A percentile compares a stretch with the other conserved stretches of the same genome.
Evolutionary conservation across 2,888 invertebrate genomes (phyloP).

Genomic region (Stenotaenia linearis): DNA sequence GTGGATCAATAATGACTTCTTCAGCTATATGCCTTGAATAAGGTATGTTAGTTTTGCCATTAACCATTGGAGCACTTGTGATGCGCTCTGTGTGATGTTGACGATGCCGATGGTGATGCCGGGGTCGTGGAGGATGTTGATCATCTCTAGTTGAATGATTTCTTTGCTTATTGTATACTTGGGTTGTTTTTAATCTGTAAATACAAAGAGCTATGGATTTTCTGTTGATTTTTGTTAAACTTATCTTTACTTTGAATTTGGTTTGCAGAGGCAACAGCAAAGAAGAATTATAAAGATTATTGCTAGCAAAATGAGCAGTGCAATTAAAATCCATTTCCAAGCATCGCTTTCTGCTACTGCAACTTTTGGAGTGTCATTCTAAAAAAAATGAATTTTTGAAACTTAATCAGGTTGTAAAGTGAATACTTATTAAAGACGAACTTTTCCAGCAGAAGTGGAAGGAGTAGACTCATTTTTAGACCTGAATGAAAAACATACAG

Average conservation of each 20-base stretch:
- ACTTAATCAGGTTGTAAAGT: too few relatives aligned
- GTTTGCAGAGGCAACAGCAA: slow-evolving; percentile 35
- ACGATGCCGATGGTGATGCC: slow-evolving; percentile 7
- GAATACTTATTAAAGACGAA: too few relatives aligned
- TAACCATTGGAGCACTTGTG: neutral
- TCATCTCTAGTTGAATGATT: neutral
- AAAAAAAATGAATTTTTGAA: neutral
- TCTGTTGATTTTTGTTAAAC: too few relatives aligned
- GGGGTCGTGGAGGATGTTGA: neutral
- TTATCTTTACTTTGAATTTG: slow-evolving; percentile 29
- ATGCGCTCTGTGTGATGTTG: slow-evolving; percentile 27
- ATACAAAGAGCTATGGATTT: too few relatives aligned
- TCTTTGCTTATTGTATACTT: neutral
- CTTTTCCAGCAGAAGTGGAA: too few relatives aligned
- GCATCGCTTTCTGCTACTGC: slow-evolving; percentile 27
- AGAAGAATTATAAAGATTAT: slow-evolving; percentile 35
- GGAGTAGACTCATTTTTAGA: too few relatives aligned
- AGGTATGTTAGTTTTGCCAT: slow-evolving; percentile 18
- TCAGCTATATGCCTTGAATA: slow-evolving; percentile 30
- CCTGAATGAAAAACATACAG: neutral
- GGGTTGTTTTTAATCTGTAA: neutral
- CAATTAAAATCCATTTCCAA: slow-evolving; percentile 37
- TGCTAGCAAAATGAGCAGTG: slow-evolving; percentile 34
- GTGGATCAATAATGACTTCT: neutral
- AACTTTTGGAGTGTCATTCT: neutral